Base-by-base conservation (phyloP, 2,888 invertebrate species). In the Eurytoma californica region DNA sequence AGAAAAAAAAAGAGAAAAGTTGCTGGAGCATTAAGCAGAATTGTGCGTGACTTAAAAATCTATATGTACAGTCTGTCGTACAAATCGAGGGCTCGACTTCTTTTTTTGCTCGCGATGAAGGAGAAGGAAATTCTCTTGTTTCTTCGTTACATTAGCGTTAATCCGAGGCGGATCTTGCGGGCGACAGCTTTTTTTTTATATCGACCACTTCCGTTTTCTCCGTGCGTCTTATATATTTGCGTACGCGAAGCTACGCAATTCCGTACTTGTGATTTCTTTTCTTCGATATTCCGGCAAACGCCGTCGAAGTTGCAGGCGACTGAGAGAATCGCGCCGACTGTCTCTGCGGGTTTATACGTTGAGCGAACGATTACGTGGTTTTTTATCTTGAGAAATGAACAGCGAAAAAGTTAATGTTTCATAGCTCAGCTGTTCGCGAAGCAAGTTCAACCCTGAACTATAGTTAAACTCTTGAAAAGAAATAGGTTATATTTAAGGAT, bases 381-480 rank as follows among this genome's bases (percentile, higher is more conserved):
- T 53, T 39, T 69, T 55, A 76, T 76, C 69, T 69, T 61, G 51
- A 47, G 24, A 66, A 66, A 66, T 47, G 30, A 47, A 18, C 20
- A 9, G 39, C 51, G 65, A 72, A 72, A 70, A 66, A 69, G 28
- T 61, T 69, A 76, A 76, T 69, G 61, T 75, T 75, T 75, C 24
- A 67, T 39, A 47, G 30, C 47, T 28, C 51, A 67, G 75, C 67
- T 67, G 39, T 49, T 79, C 24, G 28, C 7, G 68, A 72, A 63
- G 28, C 63, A 73, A 73, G 60, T 14, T 24, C 65, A 77, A 77
- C 70, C 74, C 65, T 77, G 73, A 74, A 73, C 73, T 80, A 80
- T 77, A 77, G 73, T 77, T 80, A 60, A 80, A 80, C 65, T 77
- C 53, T 14, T 30, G 65, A 47, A 76, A 70, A 66, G 61, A 66